These are phyloP conservation scores for Euthynnus affinis DNA, from an alignment of 2,797 vertebrate genomes.

Conservation along the genomic window DNA sequence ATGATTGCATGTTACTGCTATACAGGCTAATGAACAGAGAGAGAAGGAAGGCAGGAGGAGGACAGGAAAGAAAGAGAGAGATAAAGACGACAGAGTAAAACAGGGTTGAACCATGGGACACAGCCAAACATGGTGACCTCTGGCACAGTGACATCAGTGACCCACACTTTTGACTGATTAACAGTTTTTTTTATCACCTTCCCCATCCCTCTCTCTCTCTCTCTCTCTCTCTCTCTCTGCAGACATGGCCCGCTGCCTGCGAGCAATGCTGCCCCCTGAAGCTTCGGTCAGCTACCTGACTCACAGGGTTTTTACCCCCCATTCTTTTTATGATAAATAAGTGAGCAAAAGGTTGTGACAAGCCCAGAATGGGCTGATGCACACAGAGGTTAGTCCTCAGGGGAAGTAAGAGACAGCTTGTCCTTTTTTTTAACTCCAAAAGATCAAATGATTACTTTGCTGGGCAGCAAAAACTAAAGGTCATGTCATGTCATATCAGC, in stretches of 20 bases:
- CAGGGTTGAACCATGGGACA: constrained; percentile 14
- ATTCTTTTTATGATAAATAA: constrained; percentile 25
- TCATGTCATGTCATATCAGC: not conserved
- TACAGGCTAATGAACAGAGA: constrained; percentile 23
- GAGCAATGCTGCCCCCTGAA: constrained; percentile 28
- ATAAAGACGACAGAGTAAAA: not conserved
- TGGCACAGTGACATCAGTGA: constrained; percentile 46
- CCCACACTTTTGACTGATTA: constrained; percentile 50
- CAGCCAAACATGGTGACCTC: constrained; percentile 38
- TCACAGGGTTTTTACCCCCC: constrained; percentile 48
- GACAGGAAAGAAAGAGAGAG: not conserved
- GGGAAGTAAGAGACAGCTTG: constrained; percentile 1
- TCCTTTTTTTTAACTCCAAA: constrained; percentile 21
- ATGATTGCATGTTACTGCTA: constrained; percentile 29
- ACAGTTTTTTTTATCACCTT: constrained; percentile 15
- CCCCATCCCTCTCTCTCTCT: not conserved
- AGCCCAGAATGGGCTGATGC: constrained; percentile 33
- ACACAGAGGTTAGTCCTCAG: constrained; percentile 29
- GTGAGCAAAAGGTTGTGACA: constrained; percentile 51
- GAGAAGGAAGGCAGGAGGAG: constrained; percentile 10
- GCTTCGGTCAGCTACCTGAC: constrained; percentile 59
- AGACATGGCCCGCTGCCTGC: constrained; percentile 22
- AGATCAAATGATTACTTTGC: constrained; percentile 9
- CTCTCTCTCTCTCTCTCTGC: not conserved
- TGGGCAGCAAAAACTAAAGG: constrained; percentile 5